Conservation (phyloP, 2,888 invertebrate genomes). For the Boloria euphrosyne region DNA sequence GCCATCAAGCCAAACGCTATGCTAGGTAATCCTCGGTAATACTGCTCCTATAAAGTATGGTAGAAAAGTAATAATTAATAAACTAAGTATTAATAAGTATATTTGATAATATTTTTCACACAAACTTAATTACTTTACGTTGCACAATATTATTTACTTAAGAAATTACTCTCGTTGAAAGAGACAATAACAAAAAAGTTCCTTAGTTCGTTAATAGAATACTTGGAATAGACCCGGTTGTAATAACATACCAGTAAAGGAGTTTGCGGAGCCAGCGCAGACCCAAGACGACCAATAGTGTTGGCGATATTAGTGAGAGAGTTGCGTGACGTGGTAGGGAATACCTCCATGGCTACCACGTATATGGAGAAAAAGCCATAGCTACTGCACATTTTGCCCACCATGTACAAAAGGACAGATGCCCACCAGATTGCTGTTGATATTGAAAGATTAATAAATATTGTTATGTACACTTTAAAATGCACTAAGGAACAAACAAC, state of each 20-base stretch:
- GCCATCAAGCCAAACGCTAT: constrained; percentile 65
- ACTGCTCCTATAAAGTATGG: constrained; percentile 54
- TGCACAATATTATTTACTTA: too few relatives aligned
- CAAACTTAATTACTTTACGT: too few relatives aligned
- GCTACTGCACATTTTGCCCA: constrained; percentile 86
- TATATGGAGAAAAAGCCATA: constrained; percentile 85
- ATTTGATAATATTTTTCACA: too few relatives aligned
- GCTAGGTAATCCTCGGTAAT: constrained; percentile 66
- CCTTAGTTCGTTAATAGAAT: too few relatives aligned
- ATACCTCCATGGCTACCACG: constrained; percentile 86
- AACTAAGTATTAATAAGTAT: too few relatives aligned
- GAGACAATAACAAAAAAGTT: too few relatives aligned
- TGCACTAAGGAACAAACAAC: not conserved
- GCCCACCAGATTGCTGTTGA: constrained; percentile 66
- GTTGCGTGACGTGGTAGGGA: constrained; percentile 86
- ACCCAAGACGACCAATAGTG: constrained; percentile 84
- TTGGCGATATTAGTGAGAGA: constrained; percentile 85
- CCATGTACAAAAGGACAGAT: constrained; percentile 79
- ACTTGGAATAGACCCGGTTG: not conserved
- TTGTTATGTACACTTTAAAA: not conserved
- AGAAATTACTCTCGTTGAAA: too few relatives aligned
- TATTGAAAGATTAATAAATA: too few relatives aligned
- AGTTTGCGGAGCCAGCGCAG: constrained; percentile 85
- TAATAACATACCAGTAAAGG: constrained; percentile 81
- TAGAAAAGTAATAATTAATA: not conserved